Evolutionary conservation across 1,140 invertebrate species (phyloP), one percentile per base, ranked within the genome.

Genomic region (Saccostrea glomerata): DNA sequence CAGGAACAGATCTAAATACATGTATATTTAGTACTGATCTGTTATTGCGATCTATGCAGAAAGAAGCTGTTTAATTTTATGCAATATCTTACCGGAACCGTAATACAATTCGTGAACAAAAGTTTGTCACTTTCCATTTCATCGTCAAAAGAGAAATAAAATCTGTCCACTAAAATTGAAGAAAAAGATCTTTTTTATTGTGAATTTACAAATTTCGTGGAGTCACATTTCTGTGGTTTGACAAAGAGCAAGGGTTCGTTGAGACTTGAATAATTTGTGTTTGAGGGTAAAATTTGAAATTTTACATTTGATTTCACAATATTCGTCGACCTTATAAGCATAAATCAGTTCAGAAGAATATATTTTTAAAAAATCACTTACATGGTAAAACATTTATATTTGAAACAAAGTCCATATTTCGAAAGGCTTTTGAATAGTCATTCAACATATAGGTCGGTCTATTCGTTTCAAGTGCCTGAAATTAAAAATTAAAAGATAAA

Each of bases 31-130:
- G 2, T 47, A 47, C 40, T 47, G 40, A 47, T 3, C 6, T 2
- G 47, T 47, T 47, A 47, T 3, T 0, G 9, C 47, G 1, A 47
- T 47, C 47, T 6, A 9, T 47, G 47, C 47, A 6, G 47, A 47
- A 47, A 47, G 47, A 47, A 47, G 47, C 47, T 7, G 47, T 47
- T 47, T 47, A 9, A 47, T 47, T 47, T 47, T 9, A 47, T 47
- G 47, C 47, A 47, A 47, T 47, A 9, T 6, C 58, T 63, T 63
- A 63, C 58, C 5, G 58, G 58, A 63, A 63, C 58, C 0, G 58
- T 63, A 63, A 63, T 63, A n/a, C 15, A 63, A 63, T 63, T 63
- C 17, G 58, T 63, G n/a, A 63, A 63, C 58, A 63, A 63, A 63
- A 17, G 15, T 20, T 17, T 20, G 15, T 63, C 17, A 20, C 17